Evolutionary conservation across 2,888 invertebrate genomes (phyloP), one percentile per base, ranked within the genome.

Genomic region (Hyles lineata): DNA sequence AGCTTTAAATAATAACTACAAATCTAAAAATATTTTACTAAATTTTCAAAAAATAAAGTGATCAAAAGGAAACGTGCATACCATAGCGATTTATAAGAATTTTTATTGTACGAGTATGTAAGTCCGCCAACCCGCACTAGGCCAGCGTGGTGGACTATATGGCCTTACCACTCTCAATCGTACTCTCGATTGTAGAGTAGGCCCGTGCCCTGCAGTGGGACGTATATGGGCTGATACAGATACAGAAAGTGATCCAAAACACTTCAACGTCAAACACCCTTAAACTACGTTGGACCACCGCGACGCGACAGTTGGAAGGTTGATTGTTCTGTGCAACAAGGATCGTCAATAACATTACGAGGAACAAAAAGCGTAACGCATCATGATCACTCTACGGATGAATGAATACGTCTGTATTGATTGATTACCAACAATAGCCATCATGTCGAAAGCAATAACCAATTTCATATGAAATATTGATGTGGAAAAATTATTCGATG

Each of bases 301-400:
- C 29, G 3, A 61, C 60, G 3, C 29, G 3, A 61, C 60, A 1
- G 25, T 62, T 35, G 19, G 19, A 62, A 19, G 62, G 35, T 62
- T 62, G 62, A n/a, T 29, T 15, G 8, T 7, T 35, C 62, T 9
- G n/a, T 9, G 35, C 32, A 11, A 29, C 23, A 67, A 25, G 50
- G 50, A 21, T 43, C 43, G 21, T 63, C 32, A 50, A 67, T 50
- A 67, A 50, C 50, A 67, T 67, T 50, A 67, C 17, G 17, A 3
- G 50, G 50, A 11, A 50, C 23, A 67, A 67, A 67, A 50, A 67
- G 23, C 59, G 73, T 75, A 67, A 74, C 74, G 74, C 72, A 70
- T 55, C 60, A 61, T 70, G 74, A 35, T 50, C 70, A 73, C 58
- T 75, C 43, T 35, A 74, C 59, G 75, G 73, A 76, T 74, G 74